phyloP scores from a whole-genome alignment of 2,797 vertebrate genomes.

The Gymnothorax javanicus region DNA sequence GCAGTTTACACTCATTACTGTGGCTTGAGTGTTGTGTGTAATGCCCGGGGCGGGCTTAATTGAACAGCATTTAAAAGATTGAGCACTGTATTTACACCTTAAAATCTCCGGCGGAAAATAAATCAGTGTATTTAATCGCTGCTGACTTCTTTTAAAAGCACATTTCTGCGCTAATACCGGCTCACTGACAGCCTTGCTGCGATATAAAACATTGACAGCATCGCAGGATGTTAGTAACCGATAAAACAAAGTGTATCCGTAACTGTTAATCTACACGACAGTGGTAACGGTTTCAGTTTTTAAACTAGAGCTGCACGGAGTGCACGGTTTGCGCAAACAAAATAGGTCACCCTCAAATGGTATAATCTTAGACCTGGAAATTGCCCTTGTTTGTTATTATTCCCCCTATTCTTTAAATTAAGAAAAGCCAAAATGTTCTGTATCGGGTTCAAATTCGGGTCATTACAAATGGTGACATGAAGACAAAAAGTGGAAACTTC shows the following conservation, averaged over 20 bases:
- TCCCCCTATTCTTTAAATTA: slow-evolving; percentile 23
- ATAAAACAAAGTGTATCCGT: neutral
- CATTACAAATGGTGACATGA: slow-evolving; percentile 64
- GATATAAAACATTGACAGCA: neutral
- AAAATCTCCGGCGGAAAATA: slow-evolving; percentile 29
- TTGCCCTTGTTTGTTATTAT: slow-evolving; percentile 48
- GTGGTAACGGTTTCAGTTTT: neutral
- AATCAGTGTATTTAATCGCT: neutral
- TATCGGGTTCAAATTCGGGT: slow-evolving; percentile 83
- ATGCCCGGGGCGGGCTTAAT: slow-evolving; percentile 65
- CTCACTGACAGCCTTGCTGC: neutral
- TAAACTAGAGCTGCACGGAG: neutral
- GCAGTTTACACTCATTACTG: slow-evolving; percentile 68
- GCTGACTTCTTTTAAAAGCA: neutral
- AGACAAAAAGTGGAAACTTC: slow-evolving; percentile 70
- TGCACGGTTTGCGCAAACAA: neutral
- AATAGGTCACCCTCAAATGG: slow-evolving; percentile 26
- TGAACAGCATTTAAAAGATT: slow-evolving; percentile 46
- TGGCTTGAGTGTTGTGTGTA: slow-evolving; percentile 47
- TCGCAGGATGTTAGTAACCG: neutral
- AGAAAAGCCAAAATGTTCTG: slow-evolving; percentile 62
- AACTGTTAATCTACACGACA: neutral
- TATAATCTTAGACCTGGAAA: slow-evolving; percentile 58
- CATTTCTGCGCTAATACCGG: neutral
- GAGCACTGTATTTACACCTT: slow-evolving; percentile 32